Evolutionary conservation across 2,113 vertebrate species (phyloP).

Genomic region (Callithrix jacchus): DNA sequence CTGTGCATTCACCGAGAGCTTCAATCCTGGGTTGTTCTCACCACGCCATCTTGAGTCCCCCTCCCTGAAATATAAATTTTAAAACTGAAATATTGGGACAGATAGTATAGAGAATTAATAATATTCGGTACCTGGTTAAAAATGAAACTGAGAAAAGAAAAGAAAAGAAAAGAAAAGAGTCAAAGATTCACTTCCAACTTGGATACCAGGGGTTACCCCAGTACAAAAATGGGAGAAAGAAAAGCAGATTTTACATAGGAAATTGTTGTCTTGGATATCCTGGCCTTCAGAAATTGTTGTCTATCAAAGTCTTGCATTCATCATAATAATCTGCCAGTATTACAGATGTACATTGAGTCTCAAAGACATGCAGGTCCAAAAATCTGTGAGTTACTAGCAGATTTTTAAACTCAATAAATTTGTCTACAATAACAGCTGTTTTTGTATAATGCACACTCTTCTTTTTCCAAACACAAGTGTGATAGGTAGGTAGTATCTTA

Average conservation of each 20-base stretch:
- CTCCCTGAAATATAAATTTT: neutral
- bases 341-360: neutral
- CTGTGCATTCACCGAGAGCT: too few relatives aligned
- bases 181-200: neutral
- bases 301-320: neutral
- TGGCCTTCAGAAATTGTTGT: neutral
- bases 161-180: neutral
- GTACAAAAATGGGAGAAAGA: neutral
- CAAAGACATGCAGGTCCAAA: neutral
- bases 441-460: neutral
- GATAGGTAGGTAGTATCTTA: neutral
- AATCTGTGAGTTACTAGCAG: neutral
- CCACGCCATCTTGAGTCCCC: too few relatives aligned
- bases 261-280: neutral
- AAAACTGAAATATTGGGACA: neutral
- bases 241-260: neutral
- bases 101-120: neutral
- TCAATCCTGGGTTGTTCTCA: too few relatives aligned
- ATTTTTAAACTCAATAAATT: neutral
- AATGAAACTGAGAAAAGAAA: neutral
- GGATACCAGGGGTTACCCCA: neutral
- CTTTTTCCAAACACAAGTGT: neutral
- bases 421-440: neutral
- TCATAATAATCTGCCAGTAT: neutral
- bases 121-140: neutral